Percentiles rank a stretch among this genome's conserved stretches.
phyloP scores from a whole-genome alignment of 2,797 vertebrate genomes.

The Nothura maculosa region DNA sequence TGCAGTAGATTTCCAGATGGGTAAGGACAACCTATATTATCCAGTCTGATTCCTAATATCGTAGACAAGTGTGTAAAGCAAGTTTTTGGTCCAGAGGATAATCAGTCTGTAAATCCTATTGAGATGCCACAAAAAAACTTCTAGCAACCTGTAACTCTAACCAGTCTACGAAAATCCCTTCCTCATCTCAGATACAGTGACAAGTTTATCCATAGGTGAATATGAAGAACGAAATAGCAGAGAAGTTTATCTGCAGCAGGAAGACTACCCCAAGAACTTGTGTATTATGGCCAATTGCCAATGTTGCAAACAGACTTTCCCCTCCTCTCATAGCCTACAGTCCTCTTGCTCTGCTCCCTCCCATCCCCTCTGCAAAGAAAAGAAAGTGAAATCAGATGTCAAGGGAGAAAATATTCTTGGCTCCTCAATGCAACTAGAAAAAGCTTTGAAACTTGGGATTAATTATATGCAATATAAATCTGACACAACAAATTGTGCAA shows the following conservation, averaged over 20 bases:
- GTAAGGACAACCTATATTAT: not conserved
- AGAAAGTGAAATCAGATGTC: constrained; percentile 14
- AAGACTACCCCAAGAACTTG: not conserved
- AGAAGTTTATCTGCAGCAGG: not conserved
- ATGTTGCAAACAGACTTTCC: not conserved
- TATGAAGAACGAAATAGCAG: not conserved
- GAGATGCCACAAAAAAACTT: not conserved
- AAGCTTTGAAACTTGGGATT: constrained; percentile 10
- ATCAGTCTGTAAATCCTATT: not conserved
- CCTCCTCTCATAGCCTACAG: not conserved
- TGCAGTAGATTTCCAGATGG: not conserved
- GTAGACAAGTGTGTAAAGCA: not conserved
- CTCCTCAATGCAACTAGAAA: not conserved
- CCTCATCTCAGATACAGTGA: not conserved
- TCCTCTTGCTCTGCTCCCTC: not conserved
- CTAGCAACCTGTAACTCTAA: not conserved
- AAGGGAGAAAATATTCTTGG: constrained; percentile 44
- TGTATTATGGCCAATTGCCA: not conserved
- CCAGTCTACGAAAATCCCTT: not conserved
- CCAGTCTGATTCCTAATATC: not conserved
- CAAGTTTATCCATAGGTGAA: not conserved
- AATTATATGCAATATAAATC: constrained; percentile 35
- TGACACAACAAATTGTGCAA: constrained; percentile 30
- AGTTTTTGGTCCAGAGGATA: accelerated
- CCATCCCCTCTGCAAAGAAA: not conserved